Base-by-base conservation (phyloP, 1,140 invertebrate genomes). In the Sinonovacula constricta region DNA sequence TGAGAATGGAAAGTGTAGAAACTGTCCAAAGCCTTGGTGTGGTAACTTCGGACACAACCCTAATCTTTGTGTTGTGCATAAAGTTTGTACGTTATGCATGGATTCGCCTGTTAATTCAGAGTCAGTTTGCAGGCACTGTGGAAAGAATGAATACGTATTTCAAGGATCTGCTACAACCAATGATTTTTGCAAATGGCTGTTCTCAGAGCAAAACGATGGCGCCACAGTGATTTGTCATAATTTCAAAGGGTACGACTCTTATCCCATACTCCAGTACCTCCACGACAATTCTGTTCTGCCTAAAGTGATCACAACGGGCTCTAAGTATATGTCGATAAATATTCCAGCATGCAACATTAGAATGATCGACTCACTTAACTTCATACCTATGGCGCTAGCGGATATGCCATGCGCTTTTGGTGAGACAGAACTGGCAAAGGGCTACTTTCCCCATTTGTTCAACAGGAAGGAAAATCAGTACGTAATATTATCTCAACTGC, bases 161-260 rank as follows among this genome's bases (percentile, higher is more conserved):
- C 34, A 10, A 3, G 63, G 63, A 2, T 12, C n/a, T 1, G 34
- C 45, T 31, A 68, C 66, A n/a, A 51, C 22, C 3, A 30, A 67
- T 51, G 10, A 2, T 15, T 68, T 68, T 33, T 54, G 66, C 26
- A 54, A 24, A 3, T 68, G 66, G 66, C 28, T 68, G 30, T 68
- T 68, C 39, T 68, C 66, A 14, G 66, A 68, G 18, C 49, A 68
- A 30, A 68, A 68, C 56, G 12, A 5, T 18, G 33, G 45, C 3
- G 51, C 49, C 18, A 68, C 66, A 10, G 51, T 54, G 1, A 31
- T 68, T 5, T 68, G 51, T 24, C 79, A 81, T 33, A 77, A 76
- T 33, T 77, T 77, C 33, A 54, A 72, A 69, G 79, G 72, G 15
- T 71, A 77, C 45, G 79, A 81, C 39, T 57, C 65, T 24, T 77